Evolutionary conservation across 2,113 vertebrate species (phyloP).

Genomic region (Ellobius talpinus): DNA sequence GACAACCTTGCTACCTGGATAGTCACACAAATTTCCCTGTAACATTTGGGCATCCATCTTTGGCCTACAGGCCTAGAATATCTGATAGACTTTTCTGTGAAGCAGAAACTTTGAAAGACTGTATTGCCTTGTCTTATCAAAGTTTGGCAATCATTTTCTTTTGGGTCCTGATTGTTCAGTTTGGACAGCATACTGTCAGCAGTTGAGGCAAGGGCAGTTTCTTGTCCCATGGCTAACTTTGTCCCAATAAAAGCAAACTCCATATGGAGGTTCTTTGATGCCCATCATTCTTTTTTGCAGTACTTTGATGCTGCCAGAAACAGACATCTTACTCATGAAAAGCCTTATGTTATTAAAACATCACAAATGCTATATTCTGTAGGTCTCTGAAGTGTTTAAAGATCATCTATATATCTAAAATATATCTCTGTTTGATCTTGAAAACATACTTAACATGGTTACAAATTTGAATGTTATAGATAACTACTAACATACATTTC

Average conservation of each 20-base stretch:
- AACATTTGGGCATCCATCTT: not conserved
- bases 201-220: not conserved
- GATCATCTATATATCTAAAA: not conserved
- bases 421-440: not conserved
- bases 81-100: not conserved
- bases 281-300: not conserved
- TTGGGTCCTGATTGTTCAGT: not conserved
- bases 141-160: not conserved
- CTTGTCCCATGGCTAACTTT: not conserved
- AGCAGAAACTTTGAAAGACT: not conserved
- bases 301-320: not conserved
- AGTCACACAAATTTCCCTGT: not conserved
- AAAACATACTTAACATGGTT: not conserved
- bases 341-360: not conserved
- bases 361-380: not conserved
- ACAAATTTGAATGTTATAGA: not conserved
- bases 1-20: not conserved
- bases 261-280: not conserved
- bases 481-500: not conserved
- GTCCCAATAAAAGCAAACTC: not conserved
- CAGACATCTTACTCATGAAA: not conserved
- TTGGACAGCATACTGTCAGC: not conserved
- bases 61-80: not conserved
- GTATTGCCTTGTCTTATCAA: not conserved
- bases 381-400: not conserved